Evolutionary conservation across 2,888 invertebrate genomes (phyloP).

Genomic region (Chelonus formosanus): DNA sequence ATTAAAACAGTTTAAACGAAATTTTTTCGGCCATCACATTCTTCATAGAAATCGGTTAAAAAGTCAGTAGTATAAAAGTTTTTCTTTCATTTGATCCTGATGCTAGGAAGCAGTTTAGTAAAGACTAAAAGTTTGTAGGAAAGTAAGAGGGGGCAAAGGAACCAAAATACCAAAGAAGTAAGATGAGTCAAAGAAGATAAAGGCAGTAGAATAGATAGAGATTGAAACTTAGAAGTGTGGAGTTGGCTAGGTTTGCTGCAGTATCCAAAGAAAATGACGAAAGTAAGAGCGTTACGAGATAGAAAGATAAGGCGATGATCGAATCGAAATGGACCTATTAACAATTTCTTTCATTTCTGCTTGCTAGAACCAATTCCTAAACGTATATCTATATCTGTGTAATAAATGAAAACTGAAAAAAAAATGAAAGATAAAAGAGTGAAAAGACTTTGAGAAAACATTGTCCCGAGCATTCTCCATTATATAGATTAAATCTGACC

Average conservation of each 20-base stretch:
- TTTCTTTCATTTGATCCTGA: no score
- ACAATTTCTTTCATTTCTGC: conserved; percentile 57
- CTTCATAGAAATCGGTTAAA: no score
- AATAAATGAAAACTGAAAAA: conserved; percentile 1
- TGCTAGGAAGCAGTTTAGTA: no score
- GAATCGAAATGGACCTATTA: conserved; percentile 63
- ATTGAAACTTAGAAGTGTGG: conserved; percentile 19
- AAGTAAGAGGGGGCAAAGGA: no score
- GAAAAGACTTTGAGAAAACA: conserved; percentile 55
- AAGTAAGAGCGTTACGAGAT: conserved; percentile 34
- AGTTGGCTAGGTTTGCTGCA: conserved; percentile 30
- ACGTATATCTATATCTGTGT: background rate
- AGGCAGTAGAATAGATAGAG: conserved; percentile 24
- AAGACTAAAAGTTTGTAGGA: no score
- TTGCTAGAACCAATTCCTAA: conserved; percentile 39
- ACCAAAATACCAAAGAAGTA: no score
- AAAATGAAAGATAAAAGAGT: conserved; percentile 25
- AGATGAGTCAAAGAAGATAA: conserved; percentile 15
- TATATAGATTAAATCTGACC: conserved; percentile 63
- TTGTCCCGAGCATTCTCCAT: conserved; percentile 63
- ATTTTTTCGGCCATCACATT: no score
- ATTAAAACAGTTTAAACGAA: no score
- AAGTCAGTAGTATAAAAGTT: no score
- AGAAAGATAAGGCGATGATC: conserved; percentile 55
- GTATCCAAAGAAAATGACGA: conserved; percentile 28